These are phyloP conservation scores for Tipula confusa DNA, from an alignment of 2,888 invertebrate genomes.

Conservation along the genomic window DNA sequence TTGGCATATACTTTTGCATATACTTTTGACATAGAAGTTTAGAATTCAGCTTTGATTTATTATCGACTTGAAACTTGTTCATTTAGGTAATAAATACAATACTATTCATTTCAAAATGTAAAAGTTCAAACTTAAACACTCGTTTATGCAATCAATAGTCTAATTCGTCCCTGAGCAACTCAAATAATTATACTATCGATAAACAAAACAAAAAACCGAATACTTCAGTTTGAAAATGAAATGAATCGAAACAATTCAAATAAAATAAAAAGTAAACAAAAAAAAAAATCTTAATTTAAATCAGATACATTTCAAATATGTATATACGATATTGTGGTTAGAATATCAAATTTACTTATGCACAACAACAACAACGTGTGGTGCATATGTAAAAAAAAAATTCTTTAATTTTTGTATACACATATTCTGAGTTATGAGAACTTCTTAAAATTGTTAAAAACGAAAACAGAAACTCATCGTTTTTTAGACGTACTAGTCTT, in stretches of 20 bases:
- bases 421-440: background rate
- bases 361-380: background rate
- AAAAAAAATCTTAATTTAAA: background rate
- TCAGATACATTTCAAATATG: constrained; percentile 20
- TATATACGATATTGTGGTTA: background rate
- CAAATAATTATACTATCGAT: background rate
- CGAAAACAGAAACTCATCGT: background rate
- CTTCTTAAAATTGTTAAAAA: background rate
- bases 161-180: background rate
- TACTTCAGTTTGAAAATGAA: background rate
- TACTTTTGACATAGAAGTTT: too few relatives aligned
- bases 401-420: background rate
- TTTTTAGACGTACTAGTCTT: background rate
- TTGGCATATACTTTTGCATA: too few relatives aligned
- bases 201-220: background rate
- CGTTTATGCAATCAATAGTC: background rate
- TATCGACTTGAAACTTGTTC: too few relatives aligned
- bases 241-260: constrained; percentile 20
- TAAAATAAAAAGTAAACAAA: background rate
- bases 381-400: background rate
- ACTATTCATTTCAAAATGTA: too few relatives aligned
- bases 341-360: background rate
- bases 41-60: too few relatives aligned
- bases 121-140: too few relatives aligned
- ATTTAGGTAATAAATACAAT: too few relatives aligned